phyloP scores from a whole-genome alignment of 2,113 vertebrate genomes.

The human region GRCh38 chr5:6878501-6879000 shows the following conservation, averaged over 20 bases:
- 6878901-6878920: background rate
- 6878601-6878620: background rate
- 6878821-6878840: background rate
- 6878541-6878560: background rate
- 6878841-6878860: no score
- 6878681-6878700: background rate
- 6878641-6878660: fast-evolving
- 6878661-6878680: background rate
- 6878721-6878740: background rate
- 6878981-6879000: background rate
- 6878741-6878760: background rate
- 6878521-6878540: background rate
- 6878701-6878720: background rate
- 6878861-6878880: background rate
- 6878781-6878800: background rate
- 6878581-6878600: background rate
- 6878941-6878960: no score
- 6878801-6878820: background rate
- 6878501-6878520: background rate
- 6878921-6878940: background rate
- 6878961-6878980: background rate
- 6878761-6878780: background rate
- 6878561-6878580: background rate
- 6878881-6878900: no score
- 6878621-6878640: fast-evolving